Base-by-base conservation (phyloP, 2,888 invertebrate species). In the Zygaena filipendulae region DNA sequence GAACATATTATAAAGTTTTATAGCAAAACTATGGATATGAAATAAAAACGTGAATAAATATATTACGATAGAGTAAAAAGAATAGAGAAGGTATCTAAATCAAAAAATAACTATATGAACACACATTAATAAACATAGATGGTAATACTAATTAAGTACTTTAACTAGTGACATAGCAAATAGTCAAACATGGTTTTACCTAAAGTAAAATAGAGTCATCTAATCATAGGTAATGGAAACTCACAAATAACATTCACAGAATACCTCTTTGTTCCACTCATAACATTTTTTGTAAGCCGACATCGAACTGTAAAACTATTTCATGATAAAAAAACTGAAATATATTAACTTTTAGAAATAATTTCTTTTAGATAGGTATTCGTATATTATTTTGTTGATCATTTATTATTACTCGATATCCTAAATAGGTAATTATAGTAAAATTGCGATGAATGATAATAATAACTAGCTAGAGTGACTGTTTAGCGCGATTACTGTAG, bases 201-300 rank as follows among this genome's bases (percentile, higher is more conserved):
- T n/a, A 53, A 51, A 45, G 48, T 46, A 42, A 49, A 40, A 35
- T 39, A 37, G 37, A 39, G 32, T 33, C 26, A 39, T 32, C 40
- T 45, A 47, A 38, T 44, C 38, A 52, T 59, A 47, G n/a, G n/a
- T n/a, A n/a, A n/a, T n/a, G 59, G 60, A 55, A 62, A 61, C 49
- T 58, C 53, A 56, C 54, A 58, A 52, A 45, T 51, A 55, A 71
- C 70, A 74, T 72, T 67, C 67, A 74, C 62, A 66, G 56, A 61
- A 68, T 72, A 72, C 72, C 72, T 70, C 70, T 61, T 67, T 63
- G 64, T 67, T 72, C 72, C 79, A 71, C 52, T 59, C 71, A 61
- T 59, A 72, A 74, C 68, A 72, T 72, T 70, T 52, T 75, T 72
- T 68, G 64, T 67, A 68, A 75, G 74, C 68, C 67, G 74, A 75